Evolutionary conservation across 2,797 vertebrate genomes (phyloP).

Genomic region (Pyrocephalus nanus): DNA sequence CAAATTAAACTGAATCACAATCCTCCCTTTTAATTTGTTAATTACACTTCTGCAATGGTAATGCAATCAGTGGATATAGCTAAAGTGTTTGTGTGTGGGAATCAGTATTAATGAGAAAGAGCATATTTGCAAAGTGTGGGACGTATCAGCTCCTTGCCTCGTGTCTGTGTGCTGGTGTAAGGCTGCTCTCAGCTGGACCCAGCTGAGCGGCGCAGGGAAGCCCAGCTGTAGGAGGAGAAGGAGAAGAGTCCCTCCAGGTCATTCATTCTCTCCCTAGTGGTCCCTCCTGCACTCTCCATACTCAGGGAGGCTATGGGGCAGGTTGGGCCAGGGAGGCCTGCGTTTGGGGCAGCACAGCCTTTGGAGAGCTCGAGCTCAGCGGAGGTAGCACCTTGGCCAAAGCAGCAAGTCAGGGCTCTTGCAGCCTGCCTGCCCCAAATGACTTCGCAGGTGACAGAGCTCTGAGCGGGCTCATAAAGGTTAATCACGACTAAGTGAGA

Average conservation of each 20-base stretch:
- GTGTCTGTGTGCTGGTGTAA: not conserved
- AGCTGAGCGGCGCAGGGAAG: not conserved
- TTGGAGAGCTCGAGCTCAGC: not conserved
- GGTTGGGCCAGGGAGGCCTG: not conserved
- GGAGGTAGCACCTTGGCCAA: not conserved
- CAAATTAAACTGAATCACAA: constrained; percentile 44
- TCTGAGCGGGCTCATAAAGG: not conserved
- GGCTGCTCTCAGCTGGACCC: not conserved
- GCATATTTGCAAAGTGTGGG: constrained; percentile 11
- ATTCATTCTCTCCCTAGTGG: fast-evolving
- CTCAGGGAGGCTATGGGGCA: fast-evolving
- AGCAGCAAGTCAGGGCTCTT: not conserved
- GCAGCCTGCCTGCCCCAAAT: not conserved
- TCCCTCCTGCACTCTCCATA: not conserved
- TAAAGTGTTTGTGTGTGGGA: constrained; percentile 55
- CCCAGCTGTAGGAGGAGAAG: not conserved
- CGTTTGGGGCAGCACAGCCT: not conserved
- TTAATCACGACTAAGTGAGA: constrained; percentile 52
- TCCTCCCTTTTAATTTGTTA: constrained; percentile 71
- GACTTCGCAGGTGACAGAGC: constrained; percentile 11
- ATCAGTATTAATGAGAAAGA: constrained; percentile 67
- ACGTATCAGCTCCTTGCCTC: not conserved
- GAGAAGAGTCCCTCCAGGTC: not conserved
- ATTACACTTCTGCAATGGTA: constrained; percentile 71
- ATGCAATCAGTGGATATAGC: constrained; percentile 64